A percentile compares a stretch with the other conserved stretches of the same genome.
These are phyloP conservation scores for Pagrus major DNA, from an alignment of 2,113 vertebrate species.

Conservation along the genomic window DNA sequence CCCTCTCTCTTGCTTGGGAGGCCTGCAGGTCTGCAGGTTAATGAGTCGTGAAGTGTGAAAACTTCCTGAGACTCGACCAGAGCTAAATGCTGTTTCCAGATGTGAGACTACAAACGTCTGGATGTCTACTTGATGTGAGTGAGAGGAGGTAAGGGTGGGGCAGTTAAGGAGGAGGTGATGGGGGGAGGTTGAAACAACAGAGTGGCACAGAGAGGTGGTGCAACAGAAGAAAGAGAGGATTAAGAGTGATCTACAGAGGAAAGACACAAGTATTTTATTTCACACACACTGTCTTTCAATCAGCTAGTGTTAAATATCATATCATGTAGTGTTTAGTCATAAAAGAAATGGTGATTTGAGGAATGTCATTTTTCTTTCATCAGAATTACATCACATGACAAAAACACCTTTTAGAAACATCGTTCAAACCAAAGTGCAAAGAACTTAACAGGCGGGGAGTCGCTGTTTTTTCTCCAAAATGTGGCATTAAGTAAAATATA, in stretches of 20 bases:
- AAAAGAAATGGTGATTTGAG: neutral
- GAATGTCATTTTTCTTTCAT: neutral
- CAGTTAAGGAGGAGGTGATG: neutral
- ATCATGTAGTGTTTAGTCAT: neutral
- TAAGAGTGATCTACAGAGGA: neutral
- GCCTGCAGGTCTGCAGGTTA: slow-evolving; percentile 83
- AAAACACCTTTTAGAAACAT: neutral
- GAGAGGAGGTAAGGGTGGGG: slow-evolving; percentile 12
- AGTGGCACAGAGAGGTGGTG: slow-evolving; percentile 1
- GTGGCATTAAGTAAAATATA: neutral
- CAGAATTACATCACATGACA: neutral
- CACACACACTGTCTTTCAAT: neutral
- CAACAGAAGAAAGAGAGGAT: neutral
- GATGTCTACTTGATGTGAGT: slow-evolving; percentile 56
- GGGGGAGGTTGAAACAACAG: slow-evolving; percentile 35
- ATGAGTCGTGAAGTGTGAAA: slow-evolving; percentile 97
- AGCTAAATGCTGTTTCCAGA: slow-evolving; percentile 91
- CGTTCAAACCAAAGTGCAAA: neutral
- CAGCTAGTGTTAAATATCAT: neutral
- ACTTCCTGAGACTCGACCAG: slow-evolving; percentile 88
- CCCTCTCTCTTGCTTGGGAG: slow-evolving; percentile 61
- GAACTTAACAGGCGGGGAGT: neutral
- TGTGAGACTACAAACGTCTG: slow-evolving; percentile 78
- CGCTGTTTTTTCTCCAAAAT: neutral
- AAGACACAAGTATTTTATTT: no score